Evolutionary conservation across 2,888 invertebrate species (phyloP), one percentile per base, ranked within the genome.

Genomic region (Lypha dubia): DNA sequence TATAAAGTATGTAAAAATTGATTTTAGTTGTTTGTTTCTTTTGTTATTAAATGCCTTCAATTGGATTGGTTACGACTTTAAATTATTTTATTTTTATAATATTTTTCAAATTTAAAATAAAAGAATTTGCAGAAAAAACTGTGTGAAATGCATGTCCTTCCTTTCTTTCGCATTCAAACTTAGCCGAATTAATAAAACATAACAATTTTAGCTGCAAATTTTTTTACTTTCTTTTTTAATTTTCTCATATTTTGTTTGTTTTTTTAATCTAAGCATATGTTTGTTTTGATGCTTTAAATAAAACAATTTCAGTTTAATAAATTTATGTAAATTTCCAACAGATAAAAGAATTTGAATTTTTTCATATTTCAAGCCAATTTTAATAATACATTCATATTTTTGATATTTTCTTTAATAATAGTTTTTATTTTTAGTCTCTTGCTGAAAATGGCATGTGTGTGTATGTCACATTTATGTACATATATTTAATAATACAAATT

Each of bases 51-150:
- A 84, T 84, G 84, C 84, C 73, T 77, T 84, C 81, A 84, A 62
- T 84, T 84, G 84, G 81, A 84, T 84, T 84, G 81, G 77, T 84
- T 81, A 73, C 73, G 77, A 77, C 74, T 81, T 77, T n/a, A 73
- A 71, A 63, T 73, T 46, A 63, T 38, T 71, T 32, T 53, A 6
- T 56, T 11, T 38, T 83, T 63, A 20, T 60, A 11, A 60, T 7
- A 38, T 13, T 73, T 77, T 44, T 62, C 28, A 41, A 7, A 58
- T 28, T 17, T 28, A 24, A 67, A 76, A 38, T 35, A 49, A 53
- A 44, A 76, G 32, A 9, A 32, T 65, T 67, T 17, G 35, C 56
- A 44, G 22, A n/a, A n/a, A n/a, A n/a, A n/a, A n/a, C n/a, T n/a
- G n/a, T n/a, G n/a, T n/a, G n/a, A n/a, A n/a, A n/a, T n/a, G n/a